Evolutionary conservation across 2,797 vertebrate species (phyloP).

Genomic region (Crocodylus rhombifer): DNA sequence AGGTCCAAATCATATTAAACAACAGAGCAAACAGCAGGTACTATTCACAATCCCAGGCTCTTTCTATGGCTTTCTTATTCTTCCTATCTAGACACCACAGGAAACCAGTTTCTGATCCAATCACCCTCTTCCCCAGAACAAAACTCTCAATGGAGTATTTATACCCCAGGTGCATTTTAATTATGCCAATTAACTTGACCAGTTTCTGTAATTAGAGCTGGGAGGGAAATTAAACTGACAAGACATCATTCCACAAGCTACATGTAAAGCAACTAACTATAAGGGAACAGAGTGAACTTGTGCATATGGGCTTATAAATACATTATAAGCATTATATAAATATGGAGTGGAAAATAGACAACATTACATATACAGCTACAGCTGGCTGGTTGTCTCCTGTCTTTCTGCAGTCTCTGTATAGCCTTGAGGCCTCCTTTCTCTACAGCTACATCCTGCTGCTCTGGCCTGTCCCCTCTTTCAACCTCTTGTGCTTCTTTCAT

Average conservation of each 20-base stretch:
- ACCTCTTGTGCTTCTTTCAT: not conserved
- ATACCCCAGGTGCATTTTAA: constrained; percentile 54
- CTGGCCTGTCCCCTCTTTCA: not conserved
- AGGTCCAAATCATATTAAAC: not conserved
- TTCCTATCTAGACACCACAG: not conserved
- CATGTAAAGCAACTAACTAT: not conserved
- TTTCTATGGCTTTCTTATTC: not conserved
- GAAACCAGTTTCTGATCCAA: not conserved
- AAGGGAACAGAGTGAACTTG: not conserved
- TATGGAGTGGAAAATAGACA: not conserved
- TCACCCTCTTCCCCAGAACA: not conserved
- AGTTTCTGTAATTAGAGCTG: constrained; percentile 66
- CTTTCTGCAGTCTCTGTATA: not conserved
- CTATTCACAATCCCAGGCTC: not conserved
- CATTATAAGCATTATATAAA: not conserved
- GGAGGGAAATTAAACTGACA: constrained; percentile 55
- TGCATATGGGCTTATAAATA: not conserved
- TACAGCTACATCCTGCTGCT: not conserved
- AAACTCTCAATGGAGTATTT: constrained; percentile 63
- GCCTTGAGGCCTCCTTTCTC: not conserved
- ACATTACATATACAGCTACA: not conserved
- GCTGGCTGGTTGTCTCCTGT: not conserved
- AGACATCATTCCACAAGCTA: constrained; percentile 18
- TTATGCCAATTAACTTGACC: constrained; percentile 72
- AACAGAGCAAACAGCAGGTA: not conserved